These are phyloP conservation scores for Pseudonaja textilis DNA, from an alignment of 2,113 vertebrate genomes.

Conservation along the genomic window DNA sequence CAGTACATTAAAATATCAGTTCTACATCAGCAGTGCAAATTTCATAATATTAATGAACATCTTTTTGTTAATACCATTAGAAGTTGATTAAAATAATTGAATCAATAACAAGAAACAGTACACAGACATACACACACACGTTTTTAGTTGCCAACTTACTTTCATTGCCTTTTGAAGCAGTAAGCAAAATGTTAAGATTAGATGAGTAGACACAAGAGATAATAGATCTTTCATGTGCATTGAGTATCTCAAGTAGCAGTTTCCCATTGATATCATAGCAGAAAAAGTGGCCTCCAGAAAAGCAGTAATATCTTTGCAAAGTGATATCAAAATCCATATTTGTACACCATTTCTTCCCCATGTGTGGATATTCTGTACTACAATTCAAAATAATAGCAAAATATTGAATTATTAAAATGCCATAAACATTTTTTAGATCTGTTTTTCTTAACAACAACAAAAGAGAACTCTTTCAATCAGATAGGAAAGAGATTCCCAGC, in stretches of 20 bases:
- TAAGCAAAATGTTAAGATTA: constrained; percentile 15
- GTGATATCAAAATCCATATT: constrained; percentile 37
- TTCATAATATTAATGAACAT: not conserved
- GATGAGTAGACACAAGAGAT: constrained; percentile 26
- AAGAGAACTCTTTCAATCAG: not conserved
- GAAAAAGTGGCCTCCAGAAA: constrained; percentile 27
- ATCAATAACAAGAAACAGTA: no score
- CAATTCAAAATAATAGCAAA: constrained; percentile 17
- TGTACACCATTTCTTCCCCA: constrained; percentile 33
- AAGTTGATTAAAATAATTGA: not conserved
- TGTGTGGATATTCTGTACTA: constrained; percentile 9
- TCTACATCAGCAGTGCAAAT: not conserved
- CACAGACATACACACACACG: no score
- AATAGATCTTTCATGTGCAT: not conserved
- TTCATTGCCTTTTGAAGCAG: constrained; percentile 25
- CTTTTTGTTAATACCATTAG: not conserved
- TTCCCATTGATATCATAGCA: constrained; percentile 38
- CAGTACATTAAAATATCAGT: not conserved
- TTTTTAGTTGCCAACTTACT: not conserved
- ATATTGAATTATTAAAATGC: not conserved
- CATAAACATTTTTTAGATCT: not conserved
- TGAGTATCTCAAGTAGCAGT: constrained; percentile 2
- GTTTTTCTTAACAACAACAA: not conserved
- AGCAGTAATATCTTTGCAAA: constrained; percentile 25
- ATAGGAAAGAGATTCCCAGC: not conserved